Evolutionary conservation across 2,113 vertebrate genomes (phyloP).

Genomic region (Mormyrus lacerda): DNA sequence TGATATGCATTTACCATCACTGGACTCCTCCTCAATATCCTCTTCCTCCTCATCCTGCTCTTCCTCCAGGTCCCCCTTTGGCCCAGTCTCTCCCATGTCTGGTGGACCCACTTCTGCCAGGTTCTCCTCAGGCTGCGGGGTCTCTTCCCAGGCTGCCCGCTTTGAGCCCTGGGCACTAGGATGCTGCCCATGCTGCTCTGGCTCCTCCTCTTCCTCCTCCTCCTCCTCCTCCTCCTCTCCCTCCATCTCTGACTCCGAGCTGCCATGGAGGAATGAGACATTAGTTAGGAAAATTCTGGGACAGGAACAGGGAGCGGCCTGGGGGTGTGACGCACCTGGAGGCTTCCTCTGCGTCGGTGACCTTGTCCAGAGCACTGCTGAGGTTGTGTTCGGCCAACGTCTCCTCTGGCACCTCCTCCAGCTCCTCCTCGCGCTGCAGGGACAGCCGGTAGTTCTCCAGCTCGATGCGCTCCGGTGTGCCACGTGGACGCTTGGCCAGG

Average conservation of each 20-base stretch:
- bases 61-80: constrained; percentile 30
- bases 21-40: constrained; percentile 64
- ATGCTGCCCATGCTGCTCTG: constrained; percentile 52
- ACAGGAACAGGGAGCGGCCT: not conserved
- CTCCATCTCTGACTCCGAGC: constrained; percentile 94
- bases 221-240: constrained; percentile 73
- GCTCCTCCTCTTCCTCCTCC: constrained; percentile 44
- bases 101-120: constrained; percentile 50
- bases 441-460: constrained; percentile 92
- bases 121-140: constrained; percentile 73
- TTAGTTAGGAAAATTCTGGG: not conserved
- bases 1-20: constrained; percentile 67
- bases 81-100: constrained; percentile 28
- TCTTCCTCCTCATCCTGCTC: constrained; percentile 32
- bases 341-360: constrained; percentile 67
- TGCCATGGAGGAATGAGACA: constrained; percentile 54
- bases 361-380: constrained; percentile 86
- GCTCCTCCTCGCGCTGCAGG: constrained; percentile 76
- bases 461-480: constrained; percentile 90
- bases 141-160: constrained; percentile 87
- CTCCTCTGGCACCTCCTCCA: constrained; percentile 95
- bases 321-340: constrained; percentile 70
- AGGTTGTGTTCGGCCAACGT: constrained; percentile 92
- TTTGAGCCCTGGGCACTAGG: constrained; percentile 74
- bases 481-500: constrained; percentile 77